phyloP scores from a whole-genome alignment of 2,888 invertebrate genomes.

The Caenorhabditis uteleia region DNA sequence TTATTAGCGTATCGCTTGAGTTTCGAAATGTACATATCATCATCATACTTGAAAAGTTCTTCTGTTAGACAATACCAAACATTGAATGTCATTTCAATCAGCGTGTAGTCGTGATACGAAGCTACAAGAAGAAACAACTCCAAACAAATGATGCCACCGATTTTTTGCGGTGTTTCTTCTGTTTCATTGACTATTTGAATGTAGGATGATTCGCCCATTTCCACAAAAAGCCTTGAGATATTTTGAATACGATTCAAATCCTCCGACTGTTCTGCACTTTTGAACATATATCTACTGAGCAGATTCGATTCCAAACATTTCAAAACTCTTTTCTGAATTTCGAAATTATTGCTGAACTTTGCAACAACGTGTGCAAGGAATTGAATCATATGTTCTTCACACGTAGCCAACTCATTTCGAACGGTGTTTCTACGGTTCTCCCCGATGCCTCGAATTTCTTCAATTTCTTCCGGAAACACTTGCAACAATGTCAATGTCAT shows the following conservation, averaged over 20 bases:
- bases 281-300: slow-evolving; percentile 77
- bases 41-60: slow-evolving; percentile 85
- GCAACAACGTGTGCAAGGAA: slow-evolving; percentile 35
- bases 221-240: slow-evolving; percentile 92
- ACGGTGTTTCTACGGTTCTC: slow-evolving; percentile 88
- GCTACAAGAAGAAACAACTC: slow-evolving; percentile 89
- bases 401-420: slow-evolving; percentile 80
- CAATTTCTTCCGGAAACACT: slow-evolving; percentile 86
- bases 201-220: slow-evolving; percentile 87
- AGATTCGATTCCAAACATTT: slow-evolving; percentile 32
- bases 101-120: slow-evolving; percentile 95
- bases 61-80: slow-evolving; percentile 96
- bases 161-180: slow-evolving; percentile 11
- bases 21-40: slow-evolving; percentile 78
- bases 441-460: slow-evolving; percentile 76
- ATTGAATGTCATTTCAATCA: slow-evolving; percentile 87
- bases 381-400: slow-evolving; percentile 75
- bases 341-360: slow-evolving; percentile 26
- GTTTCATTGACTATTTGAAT: slow-evolving; percentile 78
- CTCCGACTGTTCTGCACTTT: slow-evolving; percentile 70
- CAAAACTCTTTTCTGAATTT: slow-evolving; percentile 33
- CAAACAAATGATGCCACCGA: slow-evolving; percentile 75
- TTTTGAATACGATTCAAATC: slow-evolving; percentile 78
- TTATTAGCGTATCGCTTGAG: slow-evolving; percentile 91
- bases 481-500: slow-evolving; percentile 89